Evolutionary conservation across 2,113 vertebrate genomes (phyloP).

Genomic region (Dolichallabes microphthalmus): DNA sequence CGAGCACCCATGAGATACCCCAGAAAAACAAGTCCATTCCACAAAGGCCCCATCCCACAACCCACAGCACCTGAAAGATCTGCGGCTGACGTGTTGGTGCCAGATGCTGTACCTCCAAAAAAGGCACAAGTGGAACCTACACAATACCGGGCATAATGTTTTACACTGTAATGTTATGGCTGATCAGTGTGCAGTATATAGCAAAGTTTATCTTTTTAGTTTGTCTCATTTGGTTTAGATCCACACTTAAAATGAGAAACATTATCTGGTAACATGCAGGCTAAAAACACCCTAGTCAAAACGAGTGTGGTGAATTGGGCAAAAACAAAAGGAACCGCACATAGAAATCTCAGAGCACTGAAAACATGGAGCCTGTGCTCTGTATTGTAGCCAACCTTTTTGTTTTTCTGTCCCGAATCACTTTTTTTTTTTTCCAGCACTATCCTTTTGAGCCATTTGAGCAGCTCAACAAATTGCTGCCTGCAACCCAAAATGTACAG

Average conservation of each 20-base stretch:
- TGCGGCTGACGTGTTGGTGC: no score
- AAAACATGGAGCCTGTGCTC: background rate
- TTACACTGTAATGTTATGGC: no score
- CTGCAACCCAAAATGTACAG: background rate
- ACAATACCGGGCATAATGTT: no score
- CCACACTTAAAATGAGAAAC: background rate
- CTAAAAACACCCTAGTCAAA: background rate
- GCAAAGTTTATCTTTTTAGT: background rate
- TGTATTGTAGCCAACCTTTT: background rate
- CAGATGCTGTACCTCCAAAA: no score
- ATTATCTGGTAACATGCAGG: no score
- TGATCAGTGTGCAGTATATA: background rate
- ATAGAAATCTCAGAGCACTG: background rate
- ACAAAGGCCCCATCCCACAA: no score
- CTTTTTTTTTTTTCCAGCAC: background rate
- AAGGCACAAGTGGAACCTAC: no score
- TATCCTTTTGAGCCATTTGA: background rate
- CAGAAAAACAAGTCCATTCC: no score
- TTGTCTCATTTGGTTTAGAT: background rate
- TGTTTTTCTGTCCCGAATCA: background rate
- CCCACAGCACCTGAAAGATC: no score
- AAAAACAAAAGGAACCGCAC: background rate
- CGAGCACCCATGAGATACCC: no score
- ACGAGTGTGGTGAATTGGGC: background rate
- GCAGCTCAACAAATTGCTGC: background rate